Conservation (phyloP, 2,797 vertebrate species). For the Pelodytes ibericus region DNA sequence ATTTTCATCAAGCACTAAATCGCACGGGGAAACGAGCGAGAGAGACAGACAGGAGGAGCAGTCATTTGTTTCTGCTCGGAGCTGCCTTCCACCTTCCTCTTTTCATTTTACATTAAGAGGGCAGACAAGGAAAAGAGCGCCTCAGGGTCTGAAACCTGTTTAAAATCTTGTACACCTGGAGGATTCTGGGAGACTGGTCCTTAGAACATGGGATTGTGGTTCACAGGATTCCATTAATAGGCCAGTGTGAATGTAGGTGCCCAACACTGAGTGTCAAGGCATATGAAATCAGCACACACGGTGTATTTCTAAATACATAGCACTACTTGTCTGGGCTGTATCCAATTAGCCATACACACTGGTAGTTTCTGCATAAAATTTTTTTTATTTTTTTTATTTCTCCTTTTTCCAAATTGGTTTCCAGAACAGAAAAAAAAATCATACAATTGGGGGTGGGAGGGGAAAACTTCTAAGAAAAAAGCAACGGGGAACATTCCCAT, state of each 20-base stretch:
- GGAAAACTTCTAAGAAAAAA: no score
- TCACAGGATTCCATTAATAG: not conserved
- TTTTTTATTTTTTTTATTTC: no score
- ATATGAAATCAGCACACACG: no score
- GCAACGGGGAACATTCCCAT: no score
- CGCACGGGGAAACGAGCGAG: slow-evolving; percentile 40
- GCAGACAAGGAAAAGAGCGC: slow-evolving; percentile 1
- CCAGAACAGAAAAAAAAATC: no score
- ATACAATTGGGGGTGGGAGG: no score
- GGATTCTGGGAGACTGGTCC: slow-evolving; percentile 28
- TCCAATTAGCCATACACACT: no score
- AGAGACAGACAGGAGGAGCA: slow-evolving; percentile 37
- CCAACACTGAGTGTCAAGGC: no score
- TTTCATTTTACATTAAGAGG: slow-evolving; percentile 14
- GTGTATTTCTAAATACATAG: no score
- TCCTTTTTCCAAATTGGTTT: no score
- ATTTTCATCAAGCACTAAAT: slow-evolving; percentile 54
- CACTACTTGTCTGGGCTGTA: no score
- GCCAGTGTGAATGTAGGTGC: not conserved
- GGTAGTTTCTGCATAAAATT: no score
- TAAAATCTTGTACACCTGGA: slow-evolving; percentile 24
- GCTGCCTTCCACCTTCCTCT: slow-evolving; percentile 11
- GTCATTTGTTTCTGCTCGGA: not conserved
- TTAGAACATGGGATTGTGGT: slow-evolving; percentile 26
- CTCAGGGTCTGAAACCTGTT: slow-evolving; percentile 23